phyloP scores from a whole-genome alignment of 1,140 invertebrate species.

The Centruroides sculpturatus region DNA sequence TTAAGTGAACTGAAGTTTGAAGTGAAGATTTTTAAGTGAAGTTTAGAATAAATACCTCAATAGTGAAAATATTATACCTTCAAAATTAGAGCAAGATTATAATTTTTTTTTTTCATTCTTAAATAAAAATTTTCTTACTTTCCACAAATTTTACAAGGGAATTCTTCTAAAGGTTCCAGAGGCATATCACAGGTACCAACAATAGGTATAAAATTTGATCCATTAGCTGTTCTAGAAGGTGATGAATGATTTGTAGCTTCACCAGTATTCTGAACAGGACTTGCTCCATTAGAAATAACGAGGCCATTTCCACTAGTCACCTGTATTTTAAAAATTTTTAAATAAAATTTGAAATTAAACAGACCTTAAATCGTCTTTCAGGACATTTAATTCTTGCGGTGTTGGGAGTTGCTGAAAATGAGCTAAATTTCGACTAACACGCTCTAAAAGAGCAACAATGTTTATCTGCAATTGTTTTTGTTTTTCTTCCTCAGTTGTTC shows the following conservation, averaged over 20 bases:
- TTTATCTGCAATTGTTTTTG: conserved; percentile 36
- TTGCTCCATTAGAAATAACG: not conserved
- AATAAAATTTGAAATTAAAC: not conserved
- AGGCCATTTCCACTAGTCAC: too few relatives aligned
- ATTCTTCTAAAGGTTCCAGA: conserved; percentile 32
- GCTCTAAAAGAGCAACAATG: conserved; percentile 39
- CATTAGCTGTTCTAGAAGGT: not conserved
- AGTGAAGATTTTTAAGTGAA: too few relatives aligned
- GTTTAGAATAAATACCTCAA: too few relatives aligned
- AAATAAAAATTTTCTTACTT: conserved; percentile 57
- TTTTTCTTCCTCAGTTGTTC: conserved; percentile 44
- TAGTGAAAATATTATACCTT: too few relatives aligned
- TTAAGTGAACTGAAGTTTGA: too few relatives aligned
- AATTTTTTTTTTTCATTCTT: conserved; percentile 8
- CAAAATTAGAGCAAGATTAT: too few relatives aligned
- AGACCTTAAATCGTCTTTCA: conserved; percentile 37
- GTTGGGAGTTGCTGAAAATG: conserved; percentile 34
- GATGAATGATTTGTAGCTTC: not conserved
- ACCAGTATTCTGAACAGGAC: not conserved
- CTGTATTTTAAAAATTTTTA: too few relatives aligned
- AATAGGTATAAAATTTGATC: not conserved
- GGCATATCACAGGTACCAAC: conserved; percentile 8
- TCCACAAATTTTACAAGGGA: conserved; percentile 93
- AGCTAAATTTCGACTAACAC: conserved; percentile 37
- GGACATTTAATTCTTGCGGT: conserved; percentile 30